phyloP scores from a whole-genome alignment of 1,140 invertebrate genomes.

The Heliconius hewitsoni region DNA sequence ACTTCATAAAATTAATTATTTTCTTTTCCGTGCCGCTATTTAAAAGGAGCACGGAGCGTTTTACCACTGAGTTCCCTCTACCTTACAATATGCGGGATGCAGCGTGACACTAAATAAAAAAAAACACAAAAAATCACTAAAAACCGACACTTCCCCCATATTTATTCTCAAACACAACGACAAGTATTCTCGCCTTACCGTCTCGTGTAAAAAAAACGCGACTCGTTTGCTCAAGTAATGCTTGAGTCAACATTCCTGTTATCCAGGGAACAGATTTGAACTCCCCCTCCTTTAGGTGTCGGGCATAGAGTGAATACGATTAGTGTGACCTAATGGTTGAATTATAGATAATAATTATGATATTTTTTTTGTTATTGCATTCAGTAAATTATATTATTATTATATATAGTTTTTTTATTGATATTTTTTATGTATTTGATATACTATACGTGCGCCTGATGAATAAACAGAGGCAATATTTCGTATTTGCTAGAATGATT shows the following conservation, averaged over 20 bases:
- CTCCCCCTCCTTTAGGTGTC: constrained; percentile 15
- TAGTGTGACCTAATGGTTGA: background rate
- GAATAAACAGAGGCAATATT: background rate
- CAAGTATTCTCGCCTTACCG: constrained; percentile 17
- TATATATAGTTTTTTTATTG: too few relatives aligned
- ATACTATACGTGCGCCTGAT: background rate
- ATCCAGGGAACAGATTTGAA: constrained; percentile 17
- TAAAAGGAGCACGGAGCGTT: background rate
- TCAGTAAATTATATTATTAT: too few relatives aligned
- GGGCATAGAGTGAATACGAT: constrained; percentile 6
- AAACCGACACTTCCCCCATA: background rate
- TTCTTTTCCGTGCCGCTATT: background rate
- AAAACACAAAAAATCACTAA: background rate
- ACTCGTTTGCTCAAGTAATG: constrained; percentile 69
- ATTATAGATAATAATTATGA: background rate
- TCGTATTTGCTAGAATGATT: background rate
- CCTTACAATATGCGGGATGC: background rate
- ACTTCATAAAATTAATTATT: too few relatives aligned
- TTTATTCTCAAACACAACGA: constrained; percentile 14
- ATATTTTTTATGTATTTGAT: background rate
- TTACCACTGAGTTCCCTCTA: background rate
- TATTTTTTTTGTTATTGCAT: too few relatives aligned
- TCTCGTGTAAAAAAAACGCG: constrained; percentile 30
- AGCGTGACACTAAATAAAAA: background rate
- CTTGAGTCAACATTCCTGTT: constrained; percentile 45